Evolutionary conservation across 2,797 vertebrate genomes (phyloP).

Genomic region (Rousettus madagascariensis): DNA sequence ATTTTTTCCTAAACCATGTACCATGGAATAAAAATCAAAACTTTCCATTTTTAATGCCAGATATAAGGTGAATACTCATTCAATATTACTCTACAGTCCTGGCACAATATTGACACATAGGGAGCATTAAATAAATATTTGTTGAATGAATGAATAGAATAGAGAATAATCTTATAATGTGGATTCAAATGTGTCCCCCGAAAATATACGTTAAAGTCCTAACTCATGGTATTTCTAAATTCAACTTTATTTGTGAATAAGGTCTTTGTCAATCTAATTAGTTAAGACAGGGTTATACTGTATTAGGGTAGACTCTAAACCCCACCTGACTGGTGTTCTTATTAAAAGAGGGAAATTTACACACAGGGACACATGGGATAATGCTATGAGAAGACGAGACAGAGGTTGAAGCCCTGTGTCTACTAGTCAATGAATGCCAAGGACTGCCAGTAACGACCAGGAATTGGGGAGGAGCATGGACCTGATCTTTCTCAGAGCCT

Average conservation of each 20-base stretch:
- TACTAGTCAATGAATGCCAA: neutral
- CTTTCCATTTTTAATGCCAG: neutral
- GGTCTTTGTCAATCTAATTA: neutral
- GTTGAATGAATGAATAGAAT: neutral
- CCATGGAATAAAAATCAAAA: neutral
- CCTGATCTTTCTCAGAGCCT: neutral
- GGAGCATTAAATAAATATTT: neutral
- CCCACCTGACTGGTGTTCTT: neutral
- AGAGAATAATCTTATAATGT: neutral
- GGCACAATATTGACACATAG: neutral
- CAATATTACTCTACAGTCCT: neutral
- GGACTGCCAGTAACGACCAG: neutral
- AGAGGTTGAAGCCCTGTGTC: rapidly evolving
- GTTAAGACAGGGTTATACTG: neutral
- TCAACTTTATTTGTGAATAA: neutral
- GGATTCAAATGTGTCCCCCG: neutral
- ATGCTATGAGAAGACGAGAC: neutral
- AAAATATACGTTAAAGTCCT: neutral
- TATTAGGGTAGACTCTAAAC: neutral
- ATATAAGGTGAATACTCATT: neutral
- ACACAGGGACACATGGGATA: neutral
- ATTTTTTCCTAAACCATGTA: neutral
- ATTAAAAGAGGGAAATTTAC: neutral
- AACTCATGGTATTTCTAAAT: neutral
- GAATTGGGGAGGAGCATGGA: no score